phyloP scores from a whole-genome alignment of 2,888 invertebrate genomes.

The Norana najaformis region DNA sequence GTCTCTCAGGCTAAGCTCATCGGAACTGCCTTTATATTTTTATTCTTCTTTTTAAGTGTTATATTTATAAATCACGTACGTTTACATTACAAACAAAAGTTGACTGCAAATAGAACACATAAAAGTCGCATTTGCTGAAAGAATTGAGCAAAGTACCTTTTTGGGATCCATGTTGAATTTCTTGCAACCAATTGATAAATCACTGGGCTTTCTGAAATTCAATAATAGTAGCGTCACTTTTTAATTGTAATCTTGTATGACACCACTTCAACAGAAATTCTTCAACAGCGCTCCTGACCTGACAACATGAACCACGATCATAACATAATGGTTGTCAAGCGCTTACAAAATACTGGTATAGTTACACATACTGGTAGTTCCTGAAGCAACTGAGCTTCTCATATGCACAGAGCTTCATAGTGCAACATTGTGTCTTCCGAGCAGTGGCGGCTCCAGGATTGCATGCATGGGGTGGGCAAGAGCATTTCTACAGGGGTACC shows the following conservation, averaged over 20 bases:
- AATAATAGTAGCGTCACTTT: background rate
- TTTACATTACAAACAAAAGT: background rate
- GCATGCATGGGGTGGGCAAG: no score
- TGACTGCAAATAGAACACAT: background rate
- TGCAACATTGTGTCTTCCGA: no score
- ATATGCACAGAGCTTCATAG: no score
- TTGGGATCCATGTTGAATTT: slow-evolving; percentile 99
- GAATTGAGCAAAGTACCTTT: slow-evolving; percentile 67
- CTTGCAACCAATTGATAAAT: slow-evolving; percentile 69
- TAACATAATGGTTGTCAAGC: no score
- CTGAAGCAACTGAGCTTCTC: no score
- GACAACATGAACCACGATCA: no score
- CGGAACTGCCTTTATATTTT: background rate
- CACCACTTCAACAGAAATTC: no score
- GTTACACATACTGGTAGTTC: no score
- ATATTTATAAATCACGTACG: no score
- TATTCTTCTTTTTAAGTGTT: background rate
- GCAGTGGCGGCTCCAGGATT: background rate
- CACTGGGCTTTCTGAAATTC: slow-evolving; percentile 51
- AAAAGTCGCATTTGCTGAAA: background rate
- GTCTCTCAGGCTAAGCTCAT: background rate
- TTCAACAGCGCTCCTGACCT: no score
- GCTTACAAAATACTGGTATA: no score
- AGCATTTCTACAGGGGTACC: no score
- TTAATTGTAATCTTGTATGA: background rate